Base-by-base conservation (phyloP, 2,797 vertebrate genomes). In the Falco concolor region DNA sequence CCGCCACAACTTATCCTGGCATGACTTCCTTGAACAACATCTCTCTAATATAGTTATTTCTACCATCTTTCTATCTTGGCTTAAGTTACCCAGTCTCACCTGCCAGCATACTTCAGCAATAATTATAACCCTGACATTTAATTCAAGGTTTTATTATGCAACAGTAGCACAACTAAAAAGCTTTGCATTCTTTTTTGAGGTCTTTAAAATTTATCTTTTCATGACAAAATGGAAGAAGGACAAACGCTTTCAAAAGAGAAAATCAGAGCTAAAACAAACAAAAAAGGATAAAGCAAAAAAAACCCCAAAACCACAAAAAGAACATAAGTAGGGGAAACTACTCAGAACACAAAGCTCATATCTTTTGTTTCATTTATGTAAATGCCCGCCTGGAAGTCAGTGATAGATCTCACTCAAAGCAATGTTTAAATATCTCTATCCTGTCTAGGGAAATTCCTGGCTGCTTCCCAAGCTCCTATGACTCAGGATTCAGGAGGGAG, bases 51-150 rank as follows among this genome's bases (percentile, higher is more conserved):
- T 0, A 87, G 38, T 45, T 2, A 60, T 61, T 94, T 70, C 44
- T 84, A 34, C 42, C 47, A 79, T n/a, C 61, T 91, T 89, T 87
- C 75, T 40, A 72, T 76, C 85, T 88, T 74, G 32, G 50, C 54
- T 67, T 56, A 28, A 82, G 57, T 57, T 69, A 79, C 8, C 44
- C 65, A 76, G 45, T 57, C 67, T 88, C 70, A 94, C 63, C 83
- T 84, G 83, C 40, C 59, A 77, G 32, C 27, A 7, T 47, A 38
- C 52, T 70, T 81, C 36, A 73, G 74, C 70, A 90, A 57, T 91
- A 95, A 93, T 87, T 88, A 81, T 57, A 84, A 77, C 59, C n/a
- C 83, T 93, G 87, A 90, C 83, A 82, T 95, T 90, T 84, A 90
- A 95, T 91, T 65, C 74, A 38, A 30, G 25, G 11, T 19, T 86